phyloP scores from a whole-genome alignment of 2,797 vertebrate genomes.

The Loriculus beryllinus region DNA sequence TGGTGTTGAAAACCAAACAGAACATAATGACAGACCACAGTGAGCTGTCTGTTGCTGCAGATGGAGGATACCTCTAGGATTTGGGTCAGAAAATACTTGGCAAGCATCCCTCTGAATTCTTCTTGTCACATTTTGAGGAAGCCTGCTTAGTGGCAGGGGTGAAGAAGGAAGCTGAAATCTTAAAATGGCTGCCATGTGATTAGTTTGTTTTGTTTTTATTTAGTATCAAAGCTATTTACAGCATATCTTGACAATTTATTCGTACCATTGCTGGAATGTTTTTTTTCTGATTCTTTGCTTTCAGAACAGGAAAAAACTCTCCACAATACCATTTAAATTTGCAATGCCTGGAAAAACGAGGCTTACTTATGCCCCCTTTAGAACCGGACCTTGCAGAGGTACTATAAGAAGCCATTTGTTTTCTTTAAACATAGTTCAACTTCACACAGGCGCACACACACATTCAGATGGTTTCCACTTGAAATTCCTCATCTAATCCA shows the following conservation, averaged over 20 bases:
- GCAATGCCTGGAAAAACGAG: background rate
- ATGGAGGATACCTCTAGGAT: slow-evolving; percentile 62
- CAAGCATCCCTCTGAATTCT: slow-evolving; percentile 46
- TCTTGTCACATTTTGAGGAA: slow-evolving; percentile 51
- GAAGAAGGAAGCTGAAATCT: slow-evolving; percentile 48
- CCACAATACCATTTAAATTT: slow-evolving; percentile 13
- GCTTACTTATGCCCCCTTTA: background rate
- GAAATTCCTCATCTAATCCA: slow-evolving; percentile 63
- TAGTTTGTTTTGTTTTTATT: slow-evolving; percentile 31
- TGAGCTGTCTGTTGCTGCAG: slow-evolving; percentile 58
- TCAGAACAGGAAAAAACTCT: background rate
- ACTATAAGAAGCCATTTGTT: slow-evolving; percentile 53
- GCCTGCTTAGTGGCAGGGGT: slow-evolving; percentile 28
- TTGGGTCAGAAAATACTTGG: slow-evolving; percentile 56
- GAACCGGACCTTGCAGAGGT: background rate
- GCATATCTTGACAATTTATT: slow-evolving; percentile 36
- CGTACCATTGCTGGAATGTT: slow-evolving; percentile 28
- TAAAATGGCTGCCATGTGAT: background rate
- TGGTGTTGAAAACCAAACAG: slow-evolving; percentile 60
- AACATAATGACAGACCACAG: slow-evolving; percentile 62
- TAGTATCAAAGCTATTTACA: slow-evolving; percentile 57
- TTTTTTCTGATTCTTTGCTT: slow-evolving; percentile 33
- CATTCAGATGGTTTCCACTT: slow-evolving; percentile 54
- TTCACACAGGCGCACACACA: background rate
- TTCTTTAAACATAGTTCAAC: slow-evolving; percentile 39